Percentiles rank a stretch among this genome's conserved stretches.
Evolutionary conservation across 1,140 invertebrate genomes (phyloP).

Genomic region (Drosophila triauraria): DNA sequence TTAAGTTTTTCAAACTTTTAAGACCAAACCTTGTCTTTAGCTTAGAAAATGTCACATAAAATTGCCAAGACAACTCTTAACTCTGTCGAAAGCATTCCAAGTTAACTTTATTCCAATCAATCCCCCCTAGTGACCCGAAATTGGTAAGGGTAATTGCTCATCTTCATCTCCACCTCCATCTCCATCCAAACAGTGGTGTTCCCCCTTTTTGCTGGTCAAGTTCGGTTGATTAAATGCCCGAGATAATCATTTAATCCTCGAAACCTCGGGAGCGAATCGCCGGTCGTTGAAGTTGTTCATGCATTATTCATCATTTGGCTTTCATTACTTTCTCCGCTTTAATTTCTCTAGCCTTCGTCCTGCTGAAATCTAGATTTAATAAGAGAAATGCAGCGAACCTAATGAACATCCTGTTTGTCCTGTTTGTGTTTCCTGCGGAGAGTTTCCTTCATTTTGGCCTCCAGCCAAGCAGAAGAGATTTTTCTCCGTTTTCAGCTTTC

Average conservation of each 20-base stretch:
- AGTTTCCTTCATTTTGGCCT: constrained; percentile 45
- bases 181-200: not conserved
- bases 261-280: constrained; percentile 40
- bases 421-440: constrained; percentile 19
- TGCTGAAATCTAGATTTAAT: constrained; percentile 71
- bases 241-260: constrained; percentile 80
- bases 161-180: constrained; percentile 13
- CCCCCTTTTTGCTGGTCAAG: constrained; percentile 26
- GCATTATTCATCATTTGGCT: constrained; percentile 70
- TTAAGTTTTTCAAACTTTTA: too few relatives aligned
- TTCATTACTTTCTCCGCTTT: constrained; percentile 51
- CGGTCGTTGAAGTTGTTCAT: constrained; percentile 67
- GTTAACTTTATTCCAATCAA: not conserved
- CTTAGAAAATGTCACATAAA: not conserved
- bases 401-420: constrained; percentile 77
- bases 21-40: not conserved
- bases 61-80: not conserved
- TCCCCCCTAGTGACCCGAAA: not conserved
- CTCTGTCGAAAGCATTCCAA: not conserved
- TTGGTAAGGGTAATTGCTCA: constrained; percentile 31
- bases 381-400: constrained; percentile 76
- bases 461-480: constrained; percentile 79
- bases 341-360: constrained; percentile 31
- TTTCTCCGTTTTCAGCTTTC: constrained; percentile 10
- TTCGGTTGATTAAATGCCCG: constrained; percentile 49